Base-by-base conservation (phyloP, 1,140 invertebrate species). In the Drosophila cardini region DNA sequence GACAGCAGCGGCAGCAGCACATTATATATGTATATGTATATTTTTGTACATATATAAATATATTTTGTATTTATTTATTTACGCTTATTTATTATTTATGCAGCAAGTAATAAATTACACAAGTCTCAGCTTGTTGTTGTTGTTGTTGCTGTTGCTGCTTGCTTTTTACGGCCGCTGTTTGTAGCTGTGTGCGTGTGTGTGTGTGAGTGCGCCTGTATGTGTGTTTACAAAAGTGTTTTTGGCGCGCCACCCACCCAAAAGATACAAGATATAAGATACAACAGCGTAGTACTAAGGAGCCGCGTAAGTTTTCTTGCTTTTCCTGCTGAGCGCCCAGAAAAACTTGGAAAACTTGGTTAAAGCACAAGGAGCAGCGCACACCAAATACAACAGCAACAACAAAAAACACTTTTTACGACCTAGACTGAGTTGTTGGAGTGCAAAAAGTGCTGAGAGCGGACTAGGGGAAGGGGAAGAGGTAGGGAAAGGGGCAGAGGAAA, bases 81-180 rank as follows among this genome's bases (percentile, higher is more conserved):
- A 87, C 80, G 84, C 85, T 90, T 90, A 90, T 90, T 90, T 90
- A 90, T 90, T 84, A 90, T 90, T 90, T 90, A 90, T 90, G 83
- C 75, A 78, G 80, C 63, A 78, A 89, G 78, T 87, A 90, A 90
- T 90, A 90, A 90, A 90, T 90, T 90, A 90, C 83, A 87, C 81
- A 82, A 76, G 77, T 76, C 64, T 71, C 67, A 62, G 21, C 64
- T n/a, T 4, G 16, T 26, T 50, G 40, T 36, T 50, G 45, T 34
- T 61, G 57, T 57, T 76, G 32, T 32, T 40, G 32, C 11, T 68
- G 34, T 15, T 50, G 40, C 21, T 48, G 45, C 45, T 52, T 40
- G 48, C 62, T 55, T 69, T 73, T 73, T 55, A 73, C 50, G 63
- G 21, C 57, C 61, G 43, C 45, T 55, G 46, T 63, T 40, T 46